Evolutionary conservation across 1,140 invertebrate species (phyloP).

Genomic region (Hypothenemus hampei): DNA sequence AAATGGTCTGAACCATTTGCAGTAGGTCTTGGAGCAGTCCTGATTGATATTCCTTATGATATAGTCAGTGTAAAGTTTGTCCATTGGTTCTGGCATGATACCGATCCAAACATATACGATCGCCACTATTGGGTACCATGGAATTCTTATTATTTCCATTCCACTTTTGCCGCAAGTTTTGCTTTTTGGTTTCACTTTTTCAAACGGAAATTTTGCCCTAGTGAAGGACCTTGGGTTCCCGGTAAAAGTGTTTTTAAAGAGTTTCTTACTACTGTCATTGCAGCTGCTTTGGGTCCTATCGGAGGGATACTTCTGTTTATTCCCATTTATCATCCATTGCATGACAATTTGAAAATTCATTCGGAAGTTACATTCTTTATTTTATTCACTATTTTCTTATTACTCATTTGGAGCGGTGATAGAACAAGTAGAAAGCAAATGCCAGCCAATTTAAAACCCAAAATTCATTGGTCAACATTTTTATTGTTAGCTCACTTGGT

Average conservation of each 20-base stretch:
- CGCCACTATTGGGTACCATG: constrained; percentile 72
- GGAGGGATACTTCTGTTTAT: constrained; percentile 66
- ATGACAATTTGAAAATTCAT: constrained; percentile 63
- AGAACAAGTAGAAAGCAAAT: constrained; percentile 37
- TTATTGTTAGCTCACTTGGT: constrained; percentile 48
- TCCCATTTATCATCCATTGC: constrained; percentile 68
- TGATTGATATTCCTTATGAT: constrained; percentile 77
- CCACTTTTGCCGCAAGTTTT: constrained; percentile 68
- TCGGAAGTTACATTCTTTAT: constrained; percentile 66
- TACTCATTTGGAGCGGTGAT: constrained; percentile 55
- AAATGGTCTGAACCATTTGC: constrained; percentile 67
- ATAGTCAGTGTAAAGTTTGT: constrained; percentile 74
- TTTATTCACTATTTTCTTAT: constrained; percentile 55
- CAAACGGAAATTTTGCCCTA: constrained; percentile 50
- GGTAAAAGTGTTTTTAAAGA: constrained; percentile 49
- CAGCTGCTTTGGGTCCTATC: constrained; percentile 62
- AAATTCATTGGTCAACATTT: constrained; percentile 46
- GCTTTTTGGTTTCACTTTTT: constrained; percentile 61
- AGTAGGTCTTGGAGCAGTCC: constrained; percentile 66
- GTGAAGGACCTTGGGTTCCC: constrained; percentile 50
- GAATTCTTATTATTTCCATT: constrained; percentile 80
- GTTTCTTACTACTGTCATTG: constrained; percentile 52
- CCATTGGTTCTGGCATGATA: constrained; percentile 85
- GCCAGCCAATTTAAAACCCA: constrained; percentile 28
- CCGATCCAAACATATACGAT: constrained; percentile 75